Base-by-base conservation (phyloP, 2,888 invertebrate species). In the Clunio marinus region DNA sequence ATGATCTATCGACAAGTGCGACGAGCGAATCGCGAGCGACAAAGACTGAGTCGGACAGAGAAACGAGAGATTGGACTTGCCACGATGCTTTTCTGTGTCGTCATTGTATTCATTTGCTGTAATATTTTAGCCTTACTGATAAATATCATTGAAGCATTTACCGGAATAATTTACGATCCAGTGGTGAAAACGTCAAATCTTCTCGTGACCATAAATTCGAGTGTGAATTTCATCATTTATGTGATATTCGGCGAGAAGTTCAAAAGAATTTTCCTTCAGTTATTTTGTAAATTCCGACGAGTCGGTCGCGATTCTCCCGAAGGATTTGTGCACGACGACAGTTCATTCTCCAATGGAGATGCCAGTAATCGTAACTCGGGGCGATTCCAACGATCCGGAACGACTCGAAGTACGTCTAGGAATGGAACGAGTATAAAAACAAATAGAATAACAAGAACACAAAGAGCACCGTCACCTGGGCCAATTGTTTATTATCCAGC, bases 221-320 rank as follows among this genome's bases (percentile, higher is more conserved):
- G 96, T 76, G 93, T 96, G 71, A 98, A 98, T 81, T 97, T 98
- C 78, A 87, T 98, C 72, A 95, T 98, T 74, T 98, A 98, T 81
- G 96, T 96, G 72, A 96, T 96, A 72, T 96, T 97, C 78, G 97
- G 97, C 1, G 93, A 96, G 77, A 96, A 97, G 78, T 97, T 97
- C 22, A 91, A 93, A 76, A 83, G 91, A 70, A 86, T 94, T 71
- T 93, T 94, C 78, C 80, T 91, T 72, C 82, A 88, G 78, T 83
- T 89, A 78, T 90, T 90, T 81, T 90, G 90, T 79, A 86, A 86
- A 73, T n/a, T n/a, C n/a, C 77, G 83, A 72, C 80, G 83, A 73
- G 81, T 84, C 69, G 84, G 83, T 72, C 80, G 87, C 58, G 87
- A 87, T 73, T 84, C 86, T 75, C 82, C 90, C 73, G 86, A 91